Evolutionary conservation across 2,888 invertebrate species (phyloP).

Genomic region (Eupithecia pulchellata): DNA sequence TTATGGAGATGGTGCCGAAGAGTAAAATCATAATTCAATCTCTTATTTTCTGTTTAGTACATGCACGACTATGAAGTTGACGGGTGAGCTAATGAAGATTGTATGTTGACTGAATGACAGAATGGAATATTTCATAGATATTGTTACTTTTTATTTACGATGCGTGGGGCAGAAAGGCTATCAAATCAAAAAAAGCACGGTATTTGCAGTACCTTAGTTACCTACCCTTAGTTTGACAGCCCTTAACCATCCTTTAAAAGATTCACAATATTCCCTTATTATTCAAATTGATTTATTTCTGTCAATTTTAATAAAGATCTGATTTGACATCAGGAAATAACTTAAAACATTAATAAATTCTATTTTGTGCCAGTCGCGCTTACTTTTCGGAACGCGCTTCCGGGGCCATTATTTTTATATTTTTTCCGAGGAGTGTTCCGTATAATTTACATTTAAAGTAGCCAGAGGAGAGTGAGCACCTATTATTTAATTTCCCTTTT

Average conservation of each 20-base stretch:
- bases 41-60: no score
- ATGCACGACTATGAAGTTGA: no score
- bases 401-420: background rate
- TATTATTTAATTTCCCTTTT: background rate
- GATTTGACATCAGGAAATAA: background rate
- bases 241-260: background rate
- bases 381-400: background rate
- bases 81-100: no score
- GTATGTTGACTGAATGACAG: no score
- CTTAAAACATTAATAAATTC: background rate
- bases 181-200: no score
- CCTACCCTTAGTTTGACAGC: no score
- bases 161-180: no score
- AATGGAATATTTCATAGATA: no score
- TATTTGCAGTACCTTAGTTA: no score
- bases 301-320: background rate
- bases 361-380: background rate
- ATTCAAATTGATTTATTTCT: background rate
- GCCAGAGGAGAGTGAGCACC: background rate
- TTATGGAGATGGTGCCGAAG: slow-evolving; percentile 26
- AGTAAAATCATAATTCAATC: no score
- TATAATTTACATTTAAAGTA: slow-evolving; percentile 12
- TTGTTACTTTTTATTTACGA: no score
- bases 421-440: background rate
- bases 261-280: background rate